Evolutionary conservation across 2,888 invertebrate species (phyloP), one percentile per base, ranked within the genome.

Genomic region (Onchidella celtica): DNA sequence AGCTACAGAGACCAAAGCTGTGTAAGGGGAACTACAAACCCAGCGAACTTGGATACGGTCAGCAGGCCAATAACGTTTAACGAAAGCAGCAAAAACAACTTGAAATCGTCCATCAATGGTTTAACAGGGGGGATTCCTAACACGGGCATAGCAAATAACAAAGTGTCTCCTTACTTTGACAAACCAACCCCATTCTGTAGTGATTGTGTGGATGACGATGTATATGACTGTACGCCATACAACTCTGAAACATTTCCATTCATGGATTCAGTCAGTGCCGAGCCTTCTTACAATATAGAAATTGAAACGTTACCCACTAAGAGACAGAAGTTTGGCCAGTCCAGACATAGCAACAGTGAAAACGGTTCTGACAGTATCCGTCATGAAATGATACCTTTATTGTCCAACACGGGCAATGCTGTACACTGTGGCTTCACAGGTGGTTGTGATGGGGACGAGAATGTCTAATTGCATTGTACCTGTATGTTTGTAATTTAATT

Each of bases 121-220:
- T 34, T 78, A 0, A n/a, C 69, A n/a, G 29, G 32, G 4, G 40
- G 29, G 14, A 27, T 78, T 34, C 40, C 69, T 32, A 38, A 21
- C 38, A 2, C 78, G 14, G 59, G 59, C 14, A 47, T 78, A 14
- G 36, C 59, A 4, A 34, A 34, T 24, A 66, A 69, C n/a, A 78
- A 40, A 70, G 70, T 78, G 21, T 70, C 78, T n/a, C 78, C 78
- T 24, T 57, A 57, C n/a, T 36, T 78, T 70, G 78, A 78, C 0
- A 34, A 14, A 40, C 78, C 70, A 0, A 27, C 57, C n/a, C 34
- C 78, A 2, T 78, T 78, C 70, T 78, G 78, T 32, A 11, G 57
- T 6, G 70, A 61, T 2, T n/a, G 4, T 9, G n/a, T 21, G 9
- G 78, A 61, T 9, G 69, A 78, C 9, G 78, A 78, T 14, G n/a